Evolutionary conservation across 2,888 invertebrate genomes (phyloP), one percentile per base, ranked within the genome.

Genomic region (Omphaloscelis lunosa): DNA sequence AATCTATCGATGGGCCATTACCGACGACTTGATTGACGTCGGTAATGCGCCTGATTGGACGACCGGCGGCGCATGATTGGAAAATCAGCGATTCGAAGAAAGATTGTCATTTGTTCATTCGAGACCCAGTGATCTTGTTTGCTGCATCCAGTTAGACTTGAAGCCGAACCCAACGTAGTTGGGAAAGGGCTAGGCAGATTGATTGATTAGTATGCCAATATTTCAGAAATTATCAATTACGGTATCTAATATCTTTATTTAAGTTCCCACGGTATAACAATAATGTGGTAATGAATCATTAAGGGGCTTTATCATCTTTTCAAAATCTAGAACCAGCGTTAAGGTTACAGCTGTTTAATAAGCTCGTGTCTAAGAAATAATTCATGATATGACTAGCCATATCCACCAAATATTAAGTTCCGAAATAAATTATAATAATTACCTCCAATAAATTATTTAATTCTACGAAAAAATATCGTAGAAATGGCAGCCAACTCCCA

Each of bases 1-100:
- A 80, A 80, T 72, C 74, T 72, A 73, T 82, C 76, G 77, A 65
- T 70, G 72, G 75, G 23, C 68, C 80, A 83, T 86, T 87, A 83
- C 62, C 66, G 41, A 69, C 63, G 68, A 80, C 83, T 87, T 87
- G 86, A 87, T 86, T 87, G 80, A 74, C 48, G 73, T 67, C 68
- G 72, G 59, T 63, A 84, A 81, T 48, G 58, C 71, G 62, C 59
- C 72, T 84, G 84, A 86, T 84, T 85, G 83, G 77, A 63, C 66
- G 66, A 29, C 41, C 71, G 74, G 34, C 68, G 65, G 62, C 66
- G 68, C 73, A 69, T 73, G 82, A 85, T 80, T 69, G 59, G 61
- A 78, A 62, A 69, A 77, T 70, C 72, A 81, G 12, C 41, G 70
- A 63, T 6, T 62, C 39, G 59, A 29, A 56, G 71, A 62, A 84